A percentile compares a stretch with the other conserved stretches of the same genome.
These are phyloP conservation scores for Pammene fasciana DNA, from an alignment of 2,888 invertebrate genomes.

Conservation along the genomic window DNA sequence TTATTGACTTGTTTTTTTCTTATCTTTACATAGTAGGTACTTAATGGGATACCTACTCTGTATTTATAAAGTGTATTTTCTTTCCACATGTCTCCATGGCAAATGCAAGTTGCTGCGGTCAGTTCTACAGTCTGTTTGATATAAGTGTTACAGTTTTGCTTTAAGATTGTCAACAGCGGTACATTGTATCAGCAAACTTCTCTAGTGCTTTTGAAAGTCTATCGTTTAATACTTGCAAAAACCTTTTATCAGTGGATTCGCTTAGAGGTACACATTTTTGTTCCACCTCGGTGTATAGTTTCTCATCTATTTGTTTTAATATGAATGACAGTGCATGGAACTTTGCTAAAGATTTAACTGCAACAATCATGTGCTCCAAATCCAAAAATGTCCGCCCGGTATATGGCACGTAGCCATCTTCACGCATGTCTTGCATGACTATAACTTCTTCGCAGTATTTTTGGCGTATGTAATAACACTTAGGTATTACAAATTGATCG, in stretches of 20 bases:
- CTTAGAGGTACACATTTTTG: constrained; percentile 63
- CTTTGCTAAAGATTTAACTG: constrained; percentile 64
- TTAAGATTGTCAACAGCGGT: constrained; percentile 55
- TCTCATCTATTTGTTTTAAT: constrained; percentile 52
- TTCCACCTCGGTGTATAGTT: constrained; percentile 56
- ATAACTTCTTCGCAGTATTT: constrained; percentile 69
- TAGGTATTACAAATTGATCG: constrained; percentile 57
- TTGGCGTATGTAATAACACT: constrained; percentile 61
- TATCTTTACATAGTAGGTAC: not conserved
- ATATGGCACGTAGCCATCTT: constrained; percentile 60
- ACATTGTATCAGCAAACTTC: constrained; percentile 60
- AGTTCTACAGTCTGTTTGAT: constrained; percentile 53
- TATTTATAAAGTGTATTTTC: constrained; percentile 75
- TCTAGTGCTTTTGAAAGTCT: constrained; percentile 65
- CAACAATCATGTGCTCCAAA: constrained; percentile 60
- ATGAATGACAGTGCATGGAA: constrained; percentile 72
- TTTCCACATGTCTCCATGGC: constrained; percentile 79
- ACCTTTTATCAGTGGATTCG: constrained; percentile 61
- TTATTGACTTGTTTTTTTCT: not conserved
- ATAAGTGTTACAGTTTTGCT: constrained; percentile 54
- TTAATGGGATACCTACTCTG: constrained; percentile 54
- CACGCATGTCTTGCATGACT: constrained; percentile 68
- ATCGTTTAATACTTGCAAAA: constrained; percentile 64
- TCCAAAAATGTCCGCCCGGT: constrained; percentile 60
- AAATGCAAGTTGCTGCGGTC: constrained; percentile 60